Evolutionary conservation across 2,888 invertebrate species (phyloP).

Genomic region (Cephus pygmeus): DNA sequence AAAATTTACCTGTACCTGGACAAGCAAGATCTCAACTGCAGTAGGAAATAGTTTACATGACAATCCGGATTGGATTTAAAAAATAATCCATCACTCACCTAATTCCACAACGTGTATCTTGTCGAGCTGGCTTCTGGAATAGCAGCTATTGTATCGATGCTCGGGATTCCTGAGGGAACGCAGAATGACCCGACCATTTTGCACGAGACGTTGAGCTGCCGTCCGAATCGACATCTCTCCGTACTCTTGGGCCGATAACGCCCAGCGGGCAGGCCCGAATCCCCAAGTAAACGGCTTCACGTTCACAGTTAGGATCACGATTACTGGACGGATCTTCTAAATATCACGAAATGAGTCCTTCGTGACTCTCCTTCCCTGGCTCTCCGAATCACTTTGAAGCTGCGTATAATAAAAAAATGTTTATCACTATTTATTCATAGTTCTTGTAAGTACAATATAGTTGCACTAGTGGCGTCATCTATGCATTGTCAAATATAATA

Average conservation of each 20-base stretch:
- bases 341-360: not conserved
- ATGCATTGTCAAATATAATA: not conserved
- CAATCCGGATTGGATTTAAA: not conserved
- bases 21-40: not conserved
- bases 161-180: conserved; percentile 49
- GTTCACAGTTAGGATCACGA: conserved; percentile 2
- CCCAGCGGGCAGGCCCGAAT: conserved; percentile 50
- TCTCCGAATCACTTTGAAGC: not conserved
- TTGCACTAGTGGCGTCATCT: not conserved
- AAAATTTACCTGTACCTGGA: not conserved
- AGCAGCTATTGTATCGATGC: conserved; percentile 38
- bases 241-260: conserved; percentile 49
- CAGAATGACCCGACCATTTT: conserved; percentile 59
- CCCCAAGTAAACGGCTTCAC: conserved; percentile 35
- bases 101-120: conserved; percentile 63
- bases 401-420: not conserved
- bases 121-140: conserved; percentile 46
- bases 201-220: conserved; percentile 51
- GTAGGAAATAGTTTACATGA: not conserved
- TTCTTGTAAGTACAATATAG: too few relatives aligned
- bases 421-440: not conserved
- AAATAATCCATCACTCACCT: conserved; percentile 44
- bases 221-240: conserved; percentile 61
- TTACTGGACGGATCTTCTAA: not conserved
- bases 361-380: not conserved